Percentiles rank a stretch among this genome's conserved stretches.
These are phyloP conservation scores for Drosophila chauvacae DNA, from an alignment of 1,140 invertebrate species.

Conservation along the genomic window DNA sequence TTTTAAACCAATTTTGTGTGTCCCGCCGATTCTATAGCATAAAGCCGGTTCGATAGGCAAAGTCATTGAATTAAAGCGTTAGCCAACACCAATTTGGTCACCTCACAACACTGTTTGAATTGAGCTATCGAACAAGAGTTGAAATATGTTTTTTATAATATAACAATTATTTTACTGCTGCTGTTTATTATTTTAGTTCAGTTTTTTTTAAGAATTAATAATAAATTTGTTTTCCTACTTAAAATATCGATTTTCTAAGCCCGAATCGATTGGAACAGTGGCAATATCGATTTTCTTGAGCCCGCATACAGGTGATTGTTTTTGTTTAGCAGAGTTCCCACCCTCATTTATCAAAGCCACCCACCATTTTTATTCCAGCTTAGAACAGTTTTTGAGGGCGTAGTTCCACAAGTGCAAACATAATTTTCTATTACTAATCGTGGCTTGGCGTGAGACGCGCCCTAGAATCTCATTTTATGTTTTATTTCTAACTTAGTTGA, in stretches of 20 bases:
- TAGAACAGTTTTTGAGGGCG: conserved; percentile 60
- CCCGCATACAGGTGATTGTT: conserved; percentile 3
- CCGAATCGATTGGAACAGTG: background rate
- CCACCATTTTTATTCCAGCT: conserved; percentile 3
- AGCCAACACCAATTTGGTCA: background rate
- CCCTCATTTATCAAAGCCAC: background rate
- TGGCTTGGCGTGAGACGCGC: conserved; percentile 35
- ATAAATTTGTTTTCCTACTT: too few relatives aligned
- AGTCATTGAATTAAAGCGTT: background rate
- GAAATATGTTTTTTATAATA: background rate
- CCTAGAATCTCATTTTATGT: conserved; percentile 33
- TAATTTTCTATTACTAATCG: conserved; percentile 72
- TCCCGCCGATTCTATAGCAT: too few relatives aligned
- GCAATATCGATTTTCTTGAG: background rate
- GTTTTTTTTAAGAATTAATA: background rate
- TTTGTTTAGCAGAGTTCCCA: background rate
- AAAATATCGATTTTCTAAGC: background rate
- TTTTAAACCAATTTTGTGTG: background rate
- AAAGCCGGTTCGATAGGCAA: conserved; percentile 7
- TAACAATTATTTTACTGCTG: background rate
- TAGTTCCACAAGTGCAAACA: conserved; percentile 75
- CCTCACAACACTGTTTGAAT: conserved; percentile 48
- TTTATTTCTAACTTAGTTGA: conserved; percentile 30
- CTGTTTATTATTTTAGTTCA: background rate
- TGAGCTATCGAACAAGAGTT: background rate